Evolutionary conservation across 2,113 vertebrate genomes (phyloP).

Genomic region (Sinosuthora webbiana): DNA sequence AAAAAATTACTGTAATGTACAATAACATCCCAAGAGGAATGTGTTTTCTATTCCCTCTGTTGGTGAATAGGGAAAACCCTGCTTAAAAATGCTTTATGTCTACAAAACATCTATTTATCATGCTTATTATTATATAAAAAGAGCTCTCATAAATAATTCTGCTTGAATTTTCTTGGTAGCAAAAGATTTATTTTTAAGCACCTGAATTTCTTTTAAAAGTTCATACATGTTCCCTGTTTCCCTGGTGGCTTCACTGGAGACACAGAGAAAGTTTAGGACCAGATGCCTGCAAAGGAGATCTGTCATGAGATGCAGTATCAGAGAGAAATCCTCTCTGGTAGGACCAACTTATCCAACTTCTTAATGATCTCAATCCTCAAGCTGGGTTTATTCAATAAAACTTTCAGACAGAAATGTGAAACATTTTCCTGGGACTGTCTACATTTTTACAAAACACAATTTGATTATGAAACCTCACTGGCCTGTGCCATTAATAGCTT

Average conservation of each 20-base stretch:
- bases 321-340: neutral
- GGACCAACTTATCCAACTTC: neutral
- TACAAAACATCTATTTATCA: neutral
- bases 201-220: neutral
- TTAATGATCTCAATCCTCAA: neutral
- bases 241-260: neutral
- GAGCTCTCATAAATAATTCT: neutral
- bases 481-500: accelerated
- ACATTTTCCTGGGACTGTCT: neutral
- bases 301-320: neutral
- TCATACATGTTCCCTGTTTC: neutral
- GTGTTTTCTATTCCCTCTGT: neutral
- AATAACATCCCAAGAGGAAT: neutral
- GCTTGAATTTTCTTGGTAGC: neutral
- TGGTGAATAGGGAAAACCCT: neutral
- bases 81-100: neutral
- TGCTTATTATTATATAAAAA: neutral
- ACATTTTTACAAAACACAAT: neutral
- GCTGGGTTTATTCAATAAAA: neutral
- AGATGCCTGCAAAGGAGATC: neutral
- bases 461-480: neutral
- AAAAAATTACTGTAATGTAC: neutral
- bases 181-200: neutral
- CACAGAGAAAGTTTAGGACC: neutral
- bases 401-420: neutral